phyloP scores from a whole-genome alignment of 2,888 invertebrate genomes.

The Pterobdella sp. region DNA sequence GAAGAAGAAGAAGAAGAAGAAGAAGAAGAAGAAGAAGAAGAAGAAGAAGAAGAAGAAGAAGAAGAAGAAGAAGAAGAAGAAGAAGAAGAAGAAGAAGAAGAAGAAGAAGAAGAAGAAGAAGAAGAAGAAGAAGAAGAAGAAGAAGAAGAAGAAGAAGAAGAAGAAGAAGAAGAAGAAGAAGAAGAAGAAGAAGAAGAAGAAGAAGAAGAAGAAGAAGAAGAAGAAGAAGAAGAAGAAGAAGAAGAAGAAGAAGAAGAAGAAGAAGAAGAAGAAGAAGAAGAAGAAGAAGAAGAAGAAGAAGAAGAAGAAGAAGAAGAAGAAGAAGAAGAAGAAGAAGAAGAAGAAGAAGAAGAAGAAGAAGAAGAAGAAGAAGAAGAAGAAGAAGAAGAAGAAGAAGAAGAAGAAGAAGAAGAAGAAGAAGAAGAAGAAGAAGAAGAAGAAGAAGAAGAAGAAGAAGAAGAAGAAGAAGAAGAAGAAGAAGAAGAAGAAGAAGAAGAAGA shows the following conservation, averaged over 20 bases:
- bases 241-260: not conserved
- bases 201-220: not conserved
- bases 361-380: not conserved
- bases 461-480: not conserved
- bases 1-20: not conserved
- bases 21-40: not conserved
- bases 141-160: not conserved
- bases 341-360: not conserved
- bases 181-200: not conserved
- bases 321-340: not conserved
- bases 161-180: not conserved
- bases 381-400: not conserved
- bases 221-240: not conserved
- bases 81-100: not conserved
- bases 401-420: not conserved
- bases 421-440: not conserved
- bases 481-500: not conserved
- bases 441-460: not conserved
- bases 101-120: not conserved
- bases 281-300: not conserved
- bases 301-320: not conserved
- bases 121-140: not conserved
- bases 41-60: not conserved
- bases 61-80: not conserved
- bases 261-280: not conserved